Conservation (phyloP, 2,797 vertebrate species). For the Chaunax sp. region DNA sequence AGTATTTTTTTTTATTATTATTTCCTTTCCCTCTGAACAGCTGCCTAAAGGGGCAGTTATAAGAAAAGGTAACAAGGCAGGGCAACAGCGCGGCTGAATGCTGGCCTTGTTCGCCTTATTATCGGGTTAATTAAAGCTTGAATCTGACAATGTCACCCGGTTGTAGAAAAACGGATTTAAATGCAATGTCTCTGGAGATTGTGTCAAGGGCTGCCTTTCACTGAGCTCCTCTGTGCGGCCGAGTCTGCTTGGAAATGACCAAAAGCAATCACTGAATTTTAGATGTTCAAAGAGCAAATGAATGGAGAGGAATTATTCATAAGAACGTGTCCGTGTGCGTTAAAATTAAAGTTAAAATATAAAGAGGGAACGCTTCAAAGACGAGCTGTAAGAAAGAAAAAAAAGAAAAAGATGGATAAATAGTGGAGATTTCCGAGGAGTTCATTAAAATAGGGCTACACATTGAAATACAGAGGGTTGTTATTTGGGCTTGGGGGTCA, state of each 20-base stretch:
- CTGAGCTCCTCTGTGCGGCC: constrained; percentile 83
- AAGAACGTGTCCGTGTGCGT: constrained; percentile 82
- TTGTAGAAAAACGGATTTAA: constrained; percentile 99
- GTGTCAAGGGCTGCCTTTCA: constrained; percentile 96
- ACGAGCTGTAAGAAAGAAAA: constrained; percentile 24
- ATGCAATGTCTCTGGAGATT: constrained; percentile 96
- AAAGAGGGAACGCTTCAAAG: constrained; percentile 85
- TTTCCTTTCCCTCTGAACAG: constrained; percentile 36
- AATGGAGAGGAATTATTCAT: constrained; percentile 85
- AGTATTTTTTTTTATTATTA: constrained; percentile 1
- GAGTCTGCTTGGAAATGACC: constrained; percentile 83
- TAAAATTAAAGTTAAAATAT: constrained; percentile 81
- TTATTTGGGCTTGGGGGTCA: constrained; percentile 96
- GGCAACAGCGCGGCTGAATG: constrained; percentile 88
- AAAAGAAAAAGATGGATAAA: constrained; percentile 82
- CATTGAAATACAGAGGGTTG: constrained; percentile 91
- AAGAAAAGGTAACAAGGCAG: constrained; percentile 83
- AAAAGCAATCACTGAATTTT: constrained; percentile 95
- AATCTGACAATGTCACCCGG: constrained; percentile 99
- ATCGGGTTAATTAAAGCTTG: constrained; percentile 99
- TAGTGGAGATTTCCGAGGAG: constrained; percentile 87
- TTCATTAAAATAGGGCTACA: constrained; percentile 91
- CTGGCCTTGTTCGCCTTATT: constrained; percentile 97
- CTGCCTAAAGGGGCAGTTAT: constrained; percentile 66
- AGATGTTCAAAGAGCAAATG: constrained; percentile 88